These are phyloP conservation scores for Theretra japonica DNA, from an alignment of 2,888 invertebrate species.

Conservation along the genomic window DNA sequence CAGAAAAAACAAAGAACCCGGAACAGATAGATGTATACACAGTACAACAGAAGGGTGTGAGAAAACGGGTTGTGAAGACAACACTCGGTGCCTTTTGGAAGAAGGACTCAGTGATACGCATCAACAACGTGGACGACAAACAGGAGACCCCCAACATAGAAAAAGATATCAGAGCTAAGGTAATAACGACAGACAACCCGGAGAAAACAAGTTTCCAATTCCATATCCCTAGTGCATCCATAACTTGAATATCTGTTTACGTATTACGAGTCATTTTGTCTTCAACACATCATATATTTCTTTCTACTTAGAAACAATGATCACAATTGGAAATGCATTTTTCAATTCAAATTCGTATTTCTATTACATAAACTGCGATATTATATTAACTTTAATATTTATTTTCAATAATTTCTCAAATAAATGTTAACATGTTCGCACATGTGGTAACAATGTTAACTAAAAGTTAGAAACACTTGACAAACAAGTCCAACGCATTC, in stretches of 20 bases:
- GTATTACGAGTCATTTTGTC: slow-evolving; percentile 8
- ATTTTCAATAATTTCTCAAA: neutral
- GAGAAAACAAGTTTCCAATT: slow-evolving; percentile 72
- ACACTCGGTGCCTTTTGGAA: slow-evolving; percentile 88
- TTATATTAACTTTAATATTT: neutral
- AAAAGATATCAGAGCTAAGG: slow-evolving; percentile 88
- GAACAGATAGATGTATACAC: slow-evolving; percentile 89
- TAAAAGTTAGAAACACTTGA: neutral
- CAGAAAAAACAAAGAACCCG: slow-evolving; percentile 90
- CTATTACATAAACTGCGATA: no score
- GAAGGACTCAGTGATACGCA: slow-evolving; percentile 87
- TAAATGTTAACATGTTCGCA: neutral
- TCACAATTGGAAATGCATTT: no score
- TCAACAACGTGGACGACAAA: slow-evolving; percentile 90
- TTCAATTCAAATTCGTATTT: no score
- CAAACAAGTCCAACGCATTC: slow-evolving; percentile 30
- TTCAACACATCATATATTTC: neutral
- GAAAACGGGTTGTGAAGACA: slow-evolving; percentile 86
- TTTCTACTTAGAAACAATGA: no score
- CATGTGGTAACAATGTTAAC: neutral
- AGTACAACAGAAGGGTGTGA: slow-evolving; percentile 84
- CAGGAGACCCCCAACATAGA: slow-evolving; percentile 87
- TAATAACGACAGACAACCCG: slow-evolving; percentile 52
- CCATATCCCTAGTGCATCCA: slow-evolving; percentile 39
- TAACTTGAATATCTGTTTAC: neutral